Evolutionary conservation across 2,797 vertebrate species (phyloP).

Genomic region (Tiaroga cobitis): DNA sequence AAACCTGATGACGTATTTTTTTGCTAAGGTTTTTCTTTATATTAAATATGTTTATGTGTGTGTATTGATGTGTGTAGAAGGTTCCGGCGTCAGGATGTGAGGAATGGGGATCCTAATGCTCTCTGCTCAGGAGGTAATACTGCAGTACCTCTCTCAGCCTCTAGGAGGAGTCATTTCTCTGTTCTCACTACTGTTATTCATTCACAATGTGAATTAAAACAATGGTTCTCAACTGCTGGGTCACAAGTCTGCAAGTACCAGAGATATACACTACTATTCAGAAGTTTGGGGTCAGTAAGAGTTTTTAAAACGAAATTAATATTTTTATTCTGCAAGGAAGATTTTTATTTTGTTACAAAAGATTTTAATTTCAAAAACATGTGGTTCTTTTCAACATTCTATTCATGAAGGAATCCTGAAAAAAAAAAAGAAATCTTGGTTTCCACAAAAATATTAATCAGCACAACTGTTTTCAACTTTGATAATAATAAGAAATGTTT

Average conservation of each 20-base stretch:
- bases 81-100: constrained; percentile 92
- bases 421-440: not conserved
- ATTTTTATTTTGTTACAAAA: not conserved
- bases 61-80: constrained; percentile 76
- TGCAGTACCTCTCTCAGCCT: not conserved
- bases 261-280: not conserved
- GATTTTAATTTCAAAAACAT: not conserved
- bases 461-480: too few relatives aligned
- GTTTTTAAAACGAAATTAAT: not conserved
- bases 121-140: constrained; percentile 92
- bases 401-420: not conserved
- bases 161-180: not conserved
- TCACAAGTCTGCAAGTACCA: not conserved
- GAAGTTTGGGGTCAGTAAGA: not conserved
- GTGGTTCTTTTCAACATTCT: not conserved
- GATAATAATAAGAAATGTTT: too few relatives aligned
- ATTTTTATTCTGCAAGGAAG: not conserved
- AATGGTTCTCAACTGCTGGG: not conserved
- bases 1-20: too few relatives aligned
- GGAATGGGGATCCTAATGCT: constrained; percentile 91
- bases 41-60: constrained; percentile 40
- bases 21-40: not conserved
- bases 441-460: too few relatives aligned
- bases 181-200: not conserved
- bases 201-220: not conserved